Evolutionary conservation across 1,140 invertebrate genomes (phyloP).

Genomic region (Cotesia glomerata): DNA sequence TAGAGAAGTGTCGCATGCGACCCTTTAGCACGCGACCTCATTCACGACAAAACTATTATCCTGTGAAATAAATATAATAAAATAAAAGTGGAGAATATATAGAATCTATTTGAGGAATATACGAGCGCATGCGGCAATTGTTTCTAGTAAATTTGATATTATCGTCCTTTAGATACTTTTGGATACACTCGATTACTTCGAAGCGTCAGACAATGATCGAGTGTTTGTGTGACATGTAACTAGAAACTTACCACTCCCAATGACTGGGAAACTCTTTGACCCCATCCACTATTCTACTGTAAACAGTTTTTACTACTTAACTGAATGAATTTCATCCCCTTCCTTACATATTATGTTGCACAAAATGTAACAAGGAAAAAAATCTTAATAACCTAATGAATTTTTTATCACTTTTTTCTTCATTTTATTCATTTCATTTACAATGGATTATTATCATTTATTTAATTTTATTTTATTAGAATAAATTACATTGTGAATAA

Average conservation of each 20-base stretch:
- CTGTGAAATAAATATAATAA: constrained; percentile 8
- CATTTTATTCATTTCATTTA: no score
- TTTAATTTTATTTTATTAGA: background rate
- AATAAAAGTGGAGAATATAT: background rate
- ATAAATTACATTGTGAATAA: background rate
- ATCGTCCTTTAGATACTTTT: constrained; percentile 14
- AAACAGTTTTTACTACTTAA: constrained; percentile 28
- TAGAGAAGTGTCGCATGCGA: constrained; percentile 19
- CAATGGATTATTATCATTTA: no score
- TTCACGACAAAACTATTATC: background rate
- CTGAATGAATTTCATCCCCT: constrained; percentile 28
- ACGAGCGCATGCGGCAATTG: background rate
- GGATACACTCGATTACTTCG: constrained; percentile 26
- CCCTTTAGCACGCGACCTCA: constrained; percentile 29
- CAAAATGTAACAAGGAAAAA: background rate
- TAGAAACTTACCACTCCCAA: constrained; percentile 27
- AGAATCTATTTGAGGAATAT: no score
- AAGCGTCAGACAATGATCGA: constrained; percentile 21
- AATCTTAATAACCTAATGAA: background rate
- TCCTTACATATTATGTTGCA: background rate
- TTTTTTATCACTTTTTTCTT: background rate
- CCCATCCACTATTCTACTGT: constrained; percentile 8
- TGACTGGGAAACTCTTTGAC: background rate
- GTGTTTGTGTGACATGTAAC: constrained; percentile 31
- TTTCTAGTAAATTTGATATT: constrained; percentile 15